Conservation (phyloP, 2,888 invertebrate genomes). For the Tetanocera ferruginea region DNA sequence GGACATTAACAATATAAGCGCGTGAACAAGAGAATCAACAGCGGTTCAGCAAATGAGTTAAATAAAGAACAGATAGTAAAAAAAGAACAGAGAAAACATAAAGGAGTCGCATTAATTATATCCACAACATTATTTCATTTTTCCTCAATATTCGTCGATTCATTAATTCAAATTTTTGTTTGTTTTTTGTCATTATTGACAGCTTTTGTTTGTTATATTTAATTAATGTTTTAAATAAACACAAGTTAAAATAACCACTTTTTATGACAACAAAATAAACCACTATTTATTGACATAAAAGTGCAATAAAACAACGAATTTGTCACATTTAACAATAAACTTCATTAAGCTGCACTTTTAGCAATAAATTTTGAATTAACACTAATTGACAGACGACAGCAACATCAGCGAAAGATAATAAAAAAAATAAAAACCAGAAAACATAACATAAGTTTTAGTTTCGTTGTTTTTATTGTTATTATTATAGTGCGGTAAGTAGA, state of each 20-base stretch:
- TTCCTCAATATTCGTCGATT: too few relatives aligned
- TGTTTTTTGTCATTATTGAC: too few relatives aligned
- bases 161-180: too few relatives aligned
- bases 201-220: background rate
- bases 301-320: conserved; percentile 2
- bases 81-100: too few relatives aligned
- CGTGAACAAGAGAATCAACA: too few relatives aligned
- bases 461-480: background rate
- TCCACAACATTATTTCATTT: too few relatives aligned
- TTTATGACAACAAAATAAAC: background rate
- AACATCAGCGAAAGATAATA: background rate
- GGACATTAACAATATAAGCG: too few relatives aligned
- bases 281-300: background rate
- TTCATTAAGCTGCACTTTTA: conserved; percentile 4
- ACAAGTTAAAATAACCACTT: background rate
- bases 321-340: conserved; percentile 1
- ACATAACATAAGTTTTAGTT: background rate
- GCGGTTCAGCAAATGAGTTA: too few relatives aligned
- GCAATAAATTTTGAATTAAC: conserved; percentile 23
- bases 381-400: conserved; percentile 15
- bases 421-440: conserved; percentile 7
- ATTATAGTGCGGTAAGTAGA: conserved; percentile 5
- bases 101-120: too few relatives aligned
- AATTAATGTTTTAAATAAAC: background rate
- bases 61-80: too few relatives aligned